Evolutionary conservation across 35 echinoderm and acorn worm species (phyloP), one percentile per base, ranked within the genome.

Genomic region (Ophiothrix spiculata): DNA sequence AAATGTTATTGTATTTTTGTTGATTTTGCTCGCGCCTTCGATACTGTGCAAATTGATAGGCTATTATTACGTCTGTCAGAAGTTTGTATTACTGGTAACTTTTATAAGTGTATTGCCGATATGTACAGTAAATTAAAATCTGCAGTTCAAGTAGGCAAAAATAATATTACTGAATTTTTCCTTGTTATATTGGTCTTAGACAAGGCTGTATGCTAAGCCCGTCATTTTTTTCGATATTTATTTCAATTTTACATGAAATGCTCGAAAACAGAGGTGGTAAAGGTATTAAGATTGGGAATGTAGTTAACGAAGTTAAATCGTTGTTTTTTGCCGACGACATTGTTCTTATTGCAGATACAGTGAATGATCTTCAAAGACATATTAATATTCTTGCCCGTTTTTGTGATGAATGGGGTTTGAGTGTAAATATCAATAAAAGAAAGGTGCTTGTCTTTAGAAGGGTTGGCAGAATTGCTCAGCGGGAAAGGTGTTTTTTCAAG

Each of bases 1-100:
- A 69, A 69, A 69, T 69, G 60, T 69, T 69, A 69, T 25, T 69
- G 60, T 69, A 69, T 69, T 69, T 69, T 54, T 54, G 60, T 69
- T 69, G 60, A 69, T 69, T 69, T 54, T 69, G 17, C 60, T 25
- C 17, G 29, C 3, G 60, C 60, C 29, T 69, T 69, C 29, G 60
- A 69, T 69, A 25, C 60, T 69, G 2, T 10, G 17, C 25, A 1
- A 10, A 69, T 15, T 25, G 8, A 69, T 15, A 69, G 29, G 23
- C 60, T 69, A 2, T n/a, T 69, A 69, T 10, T 69, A 4, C 17
- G 29, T 25, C 25, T 69, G 4, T 69, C 23, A 4, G 16, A 4
- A 69, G n/a, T 69, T 69, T 15, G 60, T 69, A 69, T 69, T n/a
- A 15, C 16, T 69, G 60, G 60, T 2, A 69, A 69, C 3, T 54